Evolutionary conservation across 1,140 invertebrate genomes (phyloP).

Genomic region (Musca vetustissima): DNA sequence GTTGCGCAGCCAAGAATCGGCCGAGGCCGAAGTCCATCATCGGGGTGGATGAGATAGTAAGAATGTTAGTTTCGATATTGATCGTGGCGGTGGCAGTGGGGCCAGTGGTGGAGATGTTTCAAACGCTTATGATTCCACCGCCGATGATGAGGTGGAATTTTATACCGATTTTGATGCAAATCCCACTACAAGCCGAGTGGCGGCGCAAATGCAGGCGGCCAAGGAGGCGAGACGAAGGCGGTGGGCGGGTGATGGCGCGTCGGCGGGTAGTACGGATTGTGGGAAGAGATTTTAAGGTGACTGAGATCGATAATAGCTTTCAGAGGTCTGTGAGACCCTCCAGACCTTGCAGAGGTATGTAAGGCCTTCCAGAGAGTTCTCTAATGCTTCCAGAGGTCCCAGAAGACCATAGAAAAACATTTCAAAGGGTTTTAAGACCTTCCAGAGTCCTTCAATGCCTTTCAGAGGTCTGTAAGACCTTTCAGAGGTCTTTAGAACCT

Average conservation of each 20-base stretch:
- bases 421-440: too few species aligned
- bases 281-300: background rate
- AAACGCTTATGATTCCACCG: slow-evolving; percentile 36
- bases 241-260: slow-evolving; percentile 47
- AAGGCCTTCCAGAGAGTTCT: too few species aligned
- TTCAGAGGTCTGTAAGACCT: too few species aligned
- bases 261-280: slow-evolving; percentile 44
- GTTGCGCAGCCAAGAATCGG: slow-evolving; percentile 84
- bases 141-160: slow-evolving; percentile 50
- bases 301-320: background rate
- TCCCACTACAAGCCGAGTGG: slow-evolving; percentile 48
- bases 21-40: slow-evolving; percentile 63
- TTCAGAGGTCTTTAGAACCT: too few species aligned
- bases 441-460: too few species aligned
- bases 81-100: slow-evolving; percentile 34
- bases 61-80: slow-evolving; percentile 56
- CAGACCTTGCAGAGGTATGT: too few species aligned
- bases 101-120: slow-evolving; percentile 26
- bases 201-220: slow-evolving; percentile 52
- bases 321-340: too few species aligned
- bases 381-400: too few species aligned
- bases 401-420: too few species aligned
- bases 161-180: slow-evolving; percentile 47
- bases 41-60: slow-evolving; percentile 56
- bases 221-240: slow-evolving; percentile 47